These are phyloP conservation scores for Scophthalmus maximus DNA, from an alignment of 2,113 vertebrate genomes.

Conservation along the genomic window DNA sequence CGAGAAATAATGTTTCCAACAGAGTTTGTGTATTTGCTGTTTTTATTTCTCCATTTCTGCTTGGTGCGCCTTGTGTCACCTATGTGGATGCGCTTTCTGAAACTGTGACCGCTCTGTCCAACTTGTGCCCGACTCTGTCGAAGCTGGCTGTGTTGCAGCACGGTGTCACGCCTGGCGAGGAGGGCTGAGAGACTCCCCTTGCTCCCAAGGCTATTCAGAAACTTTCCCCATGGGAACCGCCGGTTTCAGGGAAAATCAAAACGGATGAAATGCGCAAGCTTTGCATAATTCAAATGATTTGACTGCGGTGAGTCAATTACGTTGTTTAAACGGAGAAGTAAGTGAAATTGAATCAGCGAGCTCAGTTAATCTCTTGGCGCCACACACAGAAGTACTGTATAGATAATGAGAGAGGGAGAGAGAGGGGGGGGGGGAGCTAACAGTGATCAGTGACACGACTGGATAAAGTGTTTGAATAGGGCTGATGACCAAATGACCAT, in stretches of 20 bases:
- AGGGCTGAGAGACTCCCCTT: not conserved
- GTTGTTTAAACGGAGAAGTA: conserved; percentile 26
- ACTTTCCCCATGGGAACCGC: not conserved
- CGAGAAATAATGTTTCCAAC: not conserved
- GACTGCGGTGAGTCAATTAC: conserved; percentile 1
- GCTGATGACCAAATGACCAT: conserved; percentile 10
- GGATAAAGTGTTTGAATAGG: not conserved
- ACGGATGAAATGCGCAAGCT: not conserved
- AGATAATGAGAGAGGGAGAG: not conserved
- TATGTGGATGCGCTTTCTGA: not conserved
- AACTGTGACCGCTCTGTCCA: conserved; percentile 18
- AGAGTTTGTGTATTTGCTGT: not conserved
- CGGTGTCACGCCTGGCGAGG: not conserved
- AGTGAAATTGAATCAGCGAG: conserved; percentile 18
- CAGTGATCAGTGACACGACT: not conserved
- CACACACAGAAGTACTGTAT: not conserved
- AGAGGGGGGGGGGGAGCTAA: not conserved
- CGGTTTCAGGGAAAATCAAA: not conserved
- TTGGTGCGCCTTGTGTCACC: conserved; percentile 2
- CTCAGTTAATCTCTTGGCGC: conserved; percentile 16
- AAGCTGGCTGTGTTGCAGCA: not conserved
- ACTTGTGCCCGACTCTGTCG: conserved; percentile 26
- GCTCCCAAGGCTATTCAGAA: not conserved
- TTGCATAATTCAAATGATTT: conserved; percentile 34
- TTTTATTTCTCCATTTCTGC: conserved; percentile 11